Evolutionary conservation across 2,113 vertebrate genomes (phyloP), one percentile per base, ranked within the genome.

Genomic region (Melanotaenia duboulayi): DNA sequence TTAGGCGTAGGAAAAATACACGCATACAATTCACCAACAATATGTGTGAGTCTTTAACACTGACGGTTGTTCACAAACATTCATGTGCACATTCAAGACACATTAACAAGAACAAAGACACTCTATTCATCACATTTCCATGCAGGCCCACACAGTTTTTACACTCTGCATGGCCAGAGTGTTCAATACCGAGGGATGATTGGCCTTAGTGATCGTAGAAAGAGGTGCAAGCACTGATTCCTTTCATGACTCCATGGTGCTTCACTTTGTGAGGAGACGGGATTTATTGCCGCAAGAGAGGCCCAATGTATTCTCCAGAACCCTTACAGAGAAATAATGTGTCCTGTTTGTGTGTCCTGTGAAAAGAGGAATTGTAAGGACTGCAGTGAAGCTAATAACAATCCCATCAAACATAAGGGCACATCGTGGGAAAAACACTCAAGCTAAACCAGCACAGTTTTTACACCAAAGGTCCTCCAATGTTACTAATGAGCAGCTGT

Each of bases 251-350:
- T 91, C 92, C 90, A 72, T 87, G 91, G 92, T 62, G 67, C 67
- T 70, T 65, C 42, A 48, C 82, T 84, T 82, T 91, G 92, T 90
- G 71, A 78, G 76, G 51, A 51, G 54, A 25, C 28, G 49, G 1
- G 49, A 94, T 94, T 92, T 92, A 93, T 87, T 55, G 59, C 71
- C 16, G 52, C 19, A 35, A 55, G 71, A 59, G 63, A 64, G 79
- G 85, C 78, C 68, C 52, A 28, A 71, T n/a, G 74, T 76, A 54
- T 80, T 84, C 82, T 70, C 25, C 49, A 70, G 7, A 37, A 59
- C 67, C 40, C 55, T 23, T 71, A 63, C 37, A 59, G 62, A 67
- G 71, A 70, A 65, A 87, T 79, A 89, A 49, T 55, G 65, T 70
- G 77, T 71, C 54, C 74, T 74, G 68, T 90, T 75, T 77, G 78